Base-by-base conservation (phyloP, 2,113 vertebrate genomes). In the Aphelocoma coerulescens region DNA sequence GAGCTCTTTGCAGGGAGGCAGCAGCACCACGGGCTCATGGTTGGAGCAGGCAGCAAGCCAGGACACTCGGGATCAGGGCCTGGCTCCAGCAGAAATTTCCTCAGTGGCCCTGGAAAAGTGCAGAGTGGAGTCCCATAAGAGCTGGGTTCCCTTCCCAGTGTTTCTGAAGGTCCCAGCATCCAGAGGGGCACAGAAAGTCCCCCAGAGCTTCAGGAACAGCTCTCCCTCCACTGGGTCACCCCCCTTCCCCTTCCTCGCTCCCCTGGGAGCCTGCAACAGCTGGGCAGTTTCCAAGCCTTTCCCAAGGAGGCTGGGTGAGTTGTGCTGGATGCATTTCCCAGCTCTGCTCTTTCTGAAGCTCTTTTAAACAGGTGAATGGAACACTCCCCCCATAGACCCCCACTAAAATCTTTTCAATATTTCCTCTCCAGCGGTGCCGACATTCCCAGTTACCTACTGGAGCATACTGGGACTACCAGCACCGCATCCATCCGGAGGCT, bases 401-500 rank as follows among this genome's bases (percentile, higher is more conserved):
- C 52, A n/a, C 66, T 21, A 48, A 62, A 81, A 22, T 6, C 30
- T 63, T n/a, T 15, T 16, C 62, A 41, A 23, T 37, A 20, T 66
- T 5, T 33, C 19, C 48, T 41, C 71, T 55, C 49, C 16, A 3
- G 41, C 0, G 20, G 35, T 54, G 19, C 79, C 54, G 62, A 71
- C 8, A 0, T 44, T 16, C 52, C 89, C 87, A 66, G 30, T 63
- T 18, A 17, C 85, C 69, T 21, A 0, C 15, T 27, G 72, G 46
- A 86, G 35, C n/a, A 4, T 1, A 4, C 17, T 2, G 9, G 69
- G 27, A 10, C 35, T 11, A 35, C 37, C 63, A 43, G 27, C 69
- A 9, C 0, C 0, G 0, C 7, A 48, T 0, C 1, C 3, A 58
- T 22, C 19, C 14, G 0, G 35, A 55, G 28, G 37, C 73, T 23